Evolutionary conservation across 37 sponge, comb jelly and placozoan species (phyloP).

Genomic region (Axinella damicornis): DNA sequence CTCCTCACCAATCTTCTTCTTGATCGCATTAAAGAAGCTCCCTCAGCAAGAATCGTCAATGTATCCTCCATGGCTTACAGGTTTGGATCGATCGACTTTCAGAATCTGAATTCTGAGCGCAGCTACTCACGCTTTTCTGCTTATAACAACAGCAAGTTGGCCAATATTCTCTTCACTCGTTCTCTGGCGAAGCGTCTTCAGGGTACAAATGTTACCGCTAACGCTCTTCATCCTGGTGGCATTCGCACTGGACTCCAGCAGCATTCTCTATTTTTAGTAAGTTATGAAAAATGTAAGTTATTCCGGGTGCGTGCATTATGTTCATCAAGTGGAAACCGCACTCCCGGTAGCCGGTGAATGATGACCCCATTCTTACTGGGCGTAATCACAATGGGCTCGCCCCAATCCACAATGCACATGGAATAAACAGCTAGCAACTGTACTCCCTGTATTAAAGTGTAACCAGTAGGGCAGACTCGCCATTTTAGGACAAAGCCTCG

Average conservation of each 20-base stretch:
- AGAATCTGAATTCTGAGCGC: constrained; percentile 36
- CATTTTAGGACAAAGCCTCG: too few relatives aligned
- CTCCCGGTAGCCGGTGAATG: too few relatives aligned
- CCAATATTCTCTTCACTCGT: constrained; percentile 83
- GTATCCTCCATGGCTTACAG: constrained; percentile 67
- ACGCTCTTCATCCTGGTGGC: neutral
- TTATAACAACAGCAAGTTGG: constrained; percentile 80
- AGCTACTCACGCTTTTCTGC: constrained; percentile 18
- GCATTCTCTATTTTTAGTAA: too few relatives aligned
- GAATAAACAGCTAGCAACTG: too few relatives aligned
- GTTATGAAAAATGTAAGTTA: too few relatives aligned
- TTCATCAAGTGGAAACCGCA: too few relatives aligned
- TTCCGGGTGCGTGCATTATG: too few relatives aligned
- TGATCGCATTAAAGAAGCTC: constrained; percentile 62
- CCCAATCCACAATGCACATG: too few relatives aligned
- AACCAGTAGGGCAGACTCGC: too few relatives aligned
- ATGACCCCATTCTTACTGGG: too few relatives aligned
- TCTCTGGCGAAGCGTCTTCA: constrained; percentile 66
- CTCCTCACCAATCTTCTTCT: constrained; percentile 70
- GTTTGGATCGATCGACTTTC: constrained; percentile 42
- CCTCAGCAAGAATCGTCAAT: constrained; percentile 81
- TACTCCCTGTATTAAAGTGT: too few relatives aligned
- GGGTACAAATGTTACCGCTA: constrained; percentile 56
- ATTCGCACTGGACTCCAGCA: constrained; percentile 65
- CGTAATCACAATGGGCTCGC: too few relatives aligned